These are phyloP conservation scores for Ctenopoma multispine DNA, from an alignment of 2,797 vertebrate genomes.

Conservation along the genomic window DNA sequence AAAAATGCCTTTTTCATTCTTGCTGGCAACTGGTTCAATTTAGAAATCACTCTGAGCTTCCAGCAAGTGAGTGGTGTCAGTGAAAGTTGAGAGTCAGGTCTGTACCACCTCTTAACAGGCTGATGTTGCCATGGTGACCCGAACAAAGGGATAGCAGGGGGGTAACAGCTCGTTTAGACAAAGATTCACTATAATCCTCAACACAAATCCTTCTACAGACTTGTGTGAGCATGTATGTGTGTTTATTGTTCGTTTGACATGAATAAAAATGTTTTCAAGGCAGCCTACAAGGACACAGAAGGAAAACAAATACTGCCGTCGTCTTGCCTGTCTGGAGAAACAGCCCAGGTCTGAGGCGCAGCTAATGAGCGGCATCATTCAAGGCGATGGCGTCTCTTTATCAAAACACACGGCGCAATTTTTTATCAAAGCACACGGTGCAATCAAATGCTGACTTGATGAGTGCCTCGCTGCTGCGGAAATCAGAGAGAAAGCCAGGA, in stretches of 20 bases:
- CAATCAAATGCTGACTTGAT: slow-evolving; percentile 65
- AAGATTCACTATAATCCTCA: slow-evolving; percentile 16
- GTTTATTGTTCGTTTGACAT: slow-evolving; percentile 13
- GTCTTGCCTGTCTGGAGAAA: slow-evolving; percentile 11
- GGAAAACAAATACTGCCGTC: slow-evolving; percentile 32
- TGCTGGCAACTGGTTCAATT: slow-evolving; percentile 26
- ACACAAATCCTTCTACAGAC: slow-evolving; percentile 20
- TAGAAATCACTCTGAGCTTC: slow-evolving; percentile 33
- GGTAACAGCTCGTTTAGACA: slow-evolving; percentile 44
- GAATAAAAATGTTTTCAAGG: slow-evolving; percentile 13
- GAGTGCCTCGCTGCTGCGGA: slow-evolving; percentile 47
- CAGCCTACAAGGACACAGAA: not conserved
- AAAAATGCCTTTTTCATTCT: slow-evolving; percentile 16
- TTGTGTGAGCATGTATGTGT: not conserved
- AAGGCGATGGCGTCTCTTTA: slow-evolving; percentile 33
- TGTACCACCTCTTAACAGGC: slow-evolving; percentile 38
- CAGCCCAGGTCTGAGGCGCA: slow-evolving; percentile 16
- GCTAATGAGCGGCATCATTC: slow-evolving; percentile 65
- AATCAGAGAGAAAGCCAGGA: slow-evolving; percentile 43
- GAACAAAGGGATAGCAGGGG: slow-evolving; percentile 19
- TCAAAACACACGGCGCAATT: slow-evolving; percentile 50
- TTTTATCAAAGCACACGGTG: slow-evolving; percentile 42
- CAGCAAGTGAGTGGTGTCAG: slow-evolving; percentile 27
- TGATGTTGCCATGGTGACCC: slow-evolving; percentile 67
- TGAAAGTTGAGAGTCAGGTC: slow-evolving; percentile 52